These are phyloP conservation scores for Caenorhabditis latens DNA, from an alignment of 1,140 invertebrate species.

Conservation along the genomic window DNA sequence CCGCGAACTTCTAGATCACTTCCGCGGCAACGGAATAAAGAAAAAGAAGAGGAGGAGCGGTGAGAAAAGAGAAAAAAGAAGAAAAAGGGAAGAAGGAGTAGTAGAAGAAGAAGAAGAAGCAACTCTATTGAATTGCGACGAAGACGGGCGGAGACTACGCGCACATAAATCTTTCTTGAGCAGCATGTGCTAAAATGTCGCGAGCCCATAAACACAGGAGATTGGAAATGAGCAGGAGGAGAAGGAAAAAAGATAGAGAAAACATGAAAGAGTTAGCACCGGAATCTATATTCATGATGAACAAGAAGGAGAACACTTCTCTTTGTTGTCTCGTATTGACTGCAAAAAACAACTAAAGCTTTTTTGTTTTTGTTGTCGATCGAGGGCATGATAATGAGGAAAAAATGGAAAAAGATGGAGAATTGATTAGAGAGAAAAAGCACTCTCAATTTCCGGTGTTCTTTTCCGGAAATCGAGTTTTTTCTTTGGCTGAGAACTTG, in stretches of 20 bases:
- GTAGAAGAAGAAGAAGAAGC: conserved; percentile 48
- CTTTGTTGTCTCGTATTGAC: conserved; percentile 12
- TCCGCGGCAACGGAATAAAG: conserved; percentile 7
- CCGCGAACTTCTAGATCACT: conserved; percentile 51
- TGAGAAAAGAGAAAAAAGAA: neutral
- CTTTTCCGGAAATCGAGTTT: conserved; percentile 33
- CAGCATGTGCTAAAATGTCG: conserved; percentile 56
- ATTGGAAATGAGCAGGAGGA: conserved; percentile 41
- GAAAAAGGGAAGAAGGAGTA: conserved; percentile 22
- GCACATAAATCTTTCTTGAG: conserved; percentile 51
- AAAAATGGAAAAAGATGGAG: neutral
- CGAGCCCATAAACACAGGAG: conserved; percentile 49
- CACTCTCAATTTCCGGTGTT: conserved; percentile 46
- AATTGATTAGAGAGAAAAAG: conserved; percentile 33
- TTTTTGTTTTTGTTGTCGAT: conserved; percentile 28
- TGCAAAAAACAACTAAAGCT: neutral
- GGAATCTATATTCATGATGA: conserved; percentile 19
- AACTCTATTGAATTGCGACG: conserved; percentile 54
- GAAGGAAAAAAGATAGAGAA: neutral
- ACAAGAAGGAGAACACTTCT: neutral
- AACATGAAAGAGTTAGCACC: neutral
- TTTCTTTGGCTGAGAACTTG: neutral
- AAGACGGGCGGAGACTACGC: conserved; percentile 15
- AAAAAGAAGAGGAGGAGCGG: neutral
- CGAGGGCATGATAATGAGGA: conserved; percentile 7